phyloP scores from a whole-genome alignment of 2,113 vertebrate genomes.

The Chloropsis cyanopogon region DNA sequence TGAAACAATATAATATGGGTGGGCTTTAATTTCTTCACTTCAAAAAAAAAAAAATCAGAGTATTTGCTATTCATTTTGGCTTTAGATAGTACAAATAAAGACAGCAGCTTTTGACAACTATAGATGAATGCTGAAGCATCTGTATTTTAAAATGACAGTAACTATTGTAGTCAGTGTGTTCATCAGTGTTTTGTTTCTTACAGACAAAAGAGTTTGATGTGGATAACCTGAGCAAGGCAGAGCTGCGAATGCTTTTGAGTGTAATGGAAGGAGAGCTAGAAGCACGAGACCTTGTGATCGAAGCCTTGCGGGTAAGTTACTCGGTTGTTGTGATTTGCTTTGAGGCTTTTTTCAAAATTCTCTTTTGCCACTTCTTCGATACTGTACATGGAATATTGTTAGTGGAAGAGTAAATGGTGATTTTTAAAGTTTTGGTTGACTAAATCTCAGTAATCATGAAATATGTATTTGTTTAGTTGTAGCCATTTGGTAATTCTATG shows the following conservation, averaged over 20 bases:
- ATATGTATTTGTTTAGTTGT: not conserved
- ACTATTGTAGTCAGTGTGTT: not conserved
- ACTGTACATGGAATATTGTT: not conserved
- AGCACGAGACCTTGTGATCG: slow-evolving; percentile 95
- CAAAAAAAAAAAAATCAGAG: not conserved
- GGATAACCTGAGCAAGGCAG: slow-evolving; percentile 93
- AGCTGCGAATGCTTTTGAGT: slow-evolving; percentile 91
- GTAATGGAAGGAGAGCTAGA: slow-evolving; percentile 97
- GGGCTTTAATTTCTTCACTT: not conserved
- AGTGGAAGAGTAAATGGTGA: not conserved
- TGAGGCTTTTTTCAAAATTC: not conserved
- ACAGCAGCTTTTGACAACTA: not conserved
- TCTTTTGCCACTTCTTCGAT: not conserved
- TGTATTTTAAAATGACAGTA: not conserved
- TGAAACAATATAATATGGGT: not conserved
- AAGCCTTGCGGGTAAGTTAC: slow-evolving; percentile 90
- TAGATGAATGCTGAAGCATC: not conserved
- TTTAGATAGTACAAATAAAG: not conserved
- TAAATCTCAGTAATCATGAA: not conserved
- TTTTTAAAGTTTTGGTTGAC: not conserved
- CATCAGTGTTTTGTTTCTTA: slow-evolving; percentile 62
- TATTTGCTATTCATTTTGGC: not conserved
- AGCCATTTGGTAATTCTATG: not conserved
- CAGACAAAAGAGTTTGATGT: slow-evolving; percentile 96
- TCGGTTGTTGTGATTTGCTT: not conserved